These are phyloP conservation scores for Tricholaema leucomelas DNA, from an alignment of 2,113 vertebrate genomes.

Conservation along the genomic window DNA sequence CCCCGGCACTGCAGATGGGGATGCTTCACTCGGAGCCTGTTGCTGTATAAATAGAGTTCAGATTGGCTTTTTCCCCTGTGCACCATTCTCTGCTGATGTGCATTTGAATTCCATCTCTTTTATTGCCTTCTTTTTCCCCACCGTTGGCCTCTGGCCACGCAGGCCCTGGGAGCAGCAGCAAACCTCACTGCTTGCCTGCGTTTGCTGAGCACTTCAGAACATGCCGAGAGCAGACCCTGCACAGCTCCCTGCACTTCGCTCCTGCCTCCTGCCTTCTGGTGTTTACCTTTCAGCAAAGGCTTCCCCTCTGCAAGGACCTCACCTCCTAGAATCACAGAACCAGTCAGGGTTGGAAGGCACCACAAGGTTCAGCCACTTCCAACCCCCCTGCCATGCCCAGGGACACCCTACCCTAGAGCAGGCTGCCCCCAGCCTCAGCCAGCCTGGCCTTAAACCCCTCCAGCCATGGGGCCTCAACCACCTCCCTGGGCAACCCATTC, in stretches of 20 bases:
- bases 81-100: slow-evolving; percentile 17
- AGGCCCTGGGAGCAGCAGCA: not conserved
- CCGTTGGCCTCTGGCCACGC: not conserved
- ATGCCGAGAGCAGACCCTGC: fast-evolving
- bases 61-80: slow-evolving; percentile 12
- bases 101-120: slow-evolving; percentile 11
- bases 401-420: no score
- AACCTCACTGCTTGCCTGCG: not conserved
- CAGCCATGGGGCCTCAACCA: no score
- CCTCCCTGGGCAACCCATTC: no score
- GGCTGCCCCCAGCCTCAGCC: no score
- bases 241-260: not conserved
- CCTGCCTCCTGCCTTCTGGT: not conserved
- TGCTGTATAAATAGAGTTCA: slow-evolving; percentile 36
- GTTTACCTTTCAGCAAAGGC: not conserved
- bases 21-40: not conserved
- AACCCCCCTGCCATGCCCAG: no score
- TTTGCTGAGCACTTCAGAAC: not conserved
- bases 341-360: no score
- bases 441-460: no score
- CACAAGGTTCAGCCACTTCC: no score
- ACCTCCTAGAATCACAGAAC: no score
- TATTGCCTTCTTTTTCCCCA: not conserved
- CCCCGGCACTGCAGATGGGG: fast-evolving
- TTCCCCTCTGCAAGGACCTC: not conserved